These are phyloP conservation scores for Chlorocebus sabaeus DNA, from an alignment of 2,113 vertebrate species.

Conservation along the genomic window DNA sequence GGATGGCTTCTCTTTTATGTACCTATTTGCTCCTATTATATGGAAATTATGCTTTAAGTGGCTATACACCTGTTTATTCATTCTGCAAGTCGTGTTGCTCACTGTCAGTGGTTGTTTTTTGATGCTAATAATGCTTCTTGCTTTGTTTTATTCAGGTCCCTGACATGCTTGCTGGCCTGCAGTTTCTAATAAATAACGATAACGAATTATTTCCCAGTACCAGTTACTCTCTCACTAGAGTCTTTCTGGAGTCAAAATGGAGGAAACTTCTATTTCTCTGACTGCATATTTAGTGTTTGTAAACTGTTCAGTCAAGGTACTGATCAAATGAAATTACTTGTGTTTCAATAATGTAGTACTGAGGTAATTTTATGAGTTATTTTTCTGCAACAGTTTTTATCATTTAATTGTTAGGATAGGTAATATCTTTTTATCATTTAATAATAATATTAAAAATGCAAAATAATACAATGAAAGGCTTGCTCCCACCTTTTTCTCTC, in stretches of 20 bases:
- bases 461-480: neutral
- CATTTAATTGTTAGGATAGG: neutral
- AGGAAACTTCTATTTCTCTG: neutral
- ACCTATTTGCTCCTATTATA: neutral
- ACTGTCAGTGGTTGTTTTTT: slow-evolving; percentile 56
- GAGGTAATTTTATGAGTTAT: neutral
- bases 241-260: slow-evolving; percentile 35
- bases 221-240: neutral
- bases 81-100: slow-evolving; percentile 38
- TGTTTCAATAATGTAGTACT: neutral
- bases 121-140: slow-evolving; percentile 55
- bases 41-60: slow-evolving; percentile 79
- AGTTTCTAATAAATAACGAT: slow-evolving; percentile 65
- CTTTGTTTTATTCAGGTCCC: slow-evolving; percentile 62
- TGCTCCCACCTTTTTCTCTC: neutral
- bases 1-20: slow-evolving; percentile 61
- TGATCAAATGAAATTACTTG: slow-evolving; percentile 35
- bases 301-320: neutral
- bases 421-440: slow-evolving; percentile 15
- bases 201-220: slow-evolving; percentile 39
- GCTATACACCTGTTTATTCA: slow-evolving; percentile 51
- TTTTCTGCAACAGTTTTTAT: slow-evolving; percentile 31
- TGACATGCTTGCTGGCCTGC: slow-evolving; percentile 26
- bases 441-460: neutral
- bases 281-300: slow-evolving; percentile 22